Percentiles rank a stretch among this genome's conserved stretches.
Conservation (phyloP, 1,140 invertebrate genomes). For the Eumaeus atala region DNA sequence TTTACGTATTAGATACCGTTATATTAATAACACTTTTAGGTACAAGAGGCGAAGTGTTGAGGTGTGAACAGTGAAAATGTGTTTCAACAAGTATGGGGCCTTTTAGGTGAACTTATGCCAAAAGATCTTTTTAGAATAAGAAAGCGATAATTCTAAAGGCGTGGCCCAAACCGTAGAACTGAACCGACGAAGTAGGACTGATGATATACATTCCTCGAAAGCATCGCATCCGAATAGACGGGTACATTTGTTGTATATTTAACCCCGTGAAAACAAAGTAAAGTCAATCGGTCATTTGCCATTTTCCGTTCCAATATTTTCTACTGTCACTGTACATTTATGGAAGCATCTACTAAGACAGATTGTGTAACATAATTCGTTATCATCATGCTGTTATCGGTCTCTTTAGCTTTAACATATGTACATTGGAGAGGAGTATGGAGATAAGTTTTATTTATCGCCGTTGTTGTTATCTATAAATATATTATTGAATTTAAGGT, state of each 20-base stretch:
- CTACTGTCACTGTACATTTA: too few species aligned
- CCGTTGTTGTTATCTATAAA: too few species aligned
- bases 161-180: conserved; percentile 21
- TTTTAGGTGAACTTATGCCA: conserved; percentile 24
- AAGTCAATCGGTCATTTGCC: neutral
- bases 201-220: conserved; percentile 32
- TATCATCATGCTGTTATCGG: too few species aligned
- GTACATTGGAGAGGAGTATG: too few species aligned
- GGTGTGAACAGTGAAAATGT: conserved; percentile 5
- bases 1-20: conserved; percentile 9
- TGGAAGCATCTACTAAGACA: too few species aligned
- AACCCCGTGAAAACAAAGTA: conserved; percentile 23
- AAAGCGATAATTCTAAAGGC: conserved; percentile 37
- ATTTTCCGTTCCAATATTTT: too few species aligned
- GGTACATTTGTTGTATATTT: conserved; percentile 21
- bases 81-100: neutral
- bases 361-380: too few species aligned
- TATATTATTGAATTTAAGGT: too few species aligned
- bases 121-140: conserved; percentile 33
- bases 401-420: too few species aligned
- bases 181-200: conserved; percentile 20
- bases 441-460: too few species aligned
- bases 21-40: conserved; percentile 8
- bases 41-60: neutral
- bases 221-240: conserved; percentile 22